Conservation (phyloP, 2,113 vertebrate genomes). For the Pardalotus punctatus region DNA sequence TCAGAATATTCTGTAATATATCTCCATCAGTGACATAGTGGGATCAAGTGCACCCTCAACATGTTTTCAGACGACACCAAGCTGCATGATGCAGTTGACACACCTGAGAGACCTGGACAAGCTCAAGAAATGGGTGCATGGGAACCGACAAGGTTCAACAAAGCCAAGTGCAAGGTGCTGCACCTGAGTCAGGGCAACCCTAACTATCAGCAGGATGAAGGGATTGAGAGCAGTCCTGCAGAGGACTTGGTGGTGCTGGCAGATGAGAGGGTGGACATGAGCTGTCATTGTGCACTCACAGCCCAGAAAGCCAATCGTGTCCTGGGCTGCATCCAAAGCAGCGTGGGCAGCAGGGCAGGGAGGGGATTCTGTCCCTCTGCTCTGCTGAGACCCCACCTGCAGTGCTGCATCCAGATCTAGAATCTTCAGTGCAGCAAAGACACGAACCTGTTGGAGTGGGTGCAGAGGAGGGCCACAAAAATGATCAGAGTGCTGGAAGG, state of each 20-base stretch:
- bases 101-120: background rate
- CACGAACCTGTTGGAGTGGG: background rate
- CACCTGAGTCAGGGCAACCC: background rate
- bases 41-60: background rate
- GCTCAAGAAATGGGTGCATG: background rate
- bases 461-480: background rate
- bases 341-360: background rate
- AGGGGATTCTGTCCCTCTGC: background rate
- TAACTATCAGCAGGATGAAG: background rate
- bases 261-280: background rate
- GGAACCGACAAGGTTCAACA: background rate
- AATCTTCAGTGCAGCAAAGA: background rate
- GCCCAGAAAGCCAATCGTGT: rapidly evolving
- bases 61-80: background rate
- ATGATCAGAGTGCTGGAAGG: background rate
- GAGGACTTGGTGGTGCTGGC: background rate
- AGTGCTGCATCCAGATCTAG: background rate
- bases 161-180: background rate
- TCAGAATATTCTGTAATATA: background rate
- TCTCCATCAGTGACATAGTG: background rate
- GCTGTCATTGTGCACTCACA: rapidly evolving
- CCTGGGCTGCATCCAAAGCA: background rate
- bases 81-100: background rate
- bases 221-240: background rate
- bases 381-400: background rate